A percentile compares a stretch with the other conserved stretches of the same genome.
phyloP scores from a whole-genome alignment of 2,113 vertebrate species.

The Alligator mississippiensis region DNA sequence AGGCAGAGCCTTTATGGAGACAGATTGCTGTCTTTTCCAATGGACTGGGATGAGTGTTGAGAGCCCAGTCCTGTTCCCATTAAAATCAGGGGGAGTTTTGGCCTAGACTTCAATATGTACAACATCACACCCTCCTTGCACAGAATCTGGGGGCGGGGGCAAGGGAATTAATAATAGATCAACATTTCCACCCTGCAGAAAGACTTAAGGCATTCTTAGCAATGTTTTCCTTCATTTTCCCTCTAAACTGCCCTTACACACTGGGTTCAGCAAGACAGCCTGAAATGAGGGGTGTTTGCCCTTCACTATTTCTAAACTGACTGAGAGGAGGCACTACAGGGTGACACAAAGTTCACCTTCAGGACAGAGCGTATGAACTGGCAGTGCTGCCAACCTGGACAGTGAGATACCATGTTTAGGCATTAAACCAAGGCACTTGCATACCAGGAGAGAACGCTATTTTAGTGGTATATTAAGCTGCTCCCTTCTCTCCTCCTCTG shows the following conservation, averaged over 20 bases:
- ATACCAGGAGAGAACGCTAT: conserved; percentile 71
- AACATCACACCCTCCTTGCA: background rate
- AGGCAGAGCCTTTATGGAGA: background rate
- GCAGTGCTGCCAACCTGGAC: conserved; percentile 64
- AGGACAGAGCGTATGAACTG: conserved; percentile 43
- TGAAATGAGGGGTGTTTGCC: background rate
- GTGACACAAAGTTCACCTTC: conserved; percentile 67
- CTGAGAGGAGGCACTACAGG: background rate
- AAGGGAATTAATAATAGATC: background rate
- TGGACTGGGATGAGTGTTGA: background rate
- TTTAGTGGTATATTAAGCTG: conserved; percentile 57
- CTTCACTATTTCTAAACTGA: conserved; percentile 11
- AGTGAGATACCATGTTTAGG: conserved; percentile 73
- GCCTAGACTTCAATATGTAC: background rate
- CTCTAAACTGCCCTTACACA: background rate
- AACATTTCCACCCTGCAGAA: background rate
- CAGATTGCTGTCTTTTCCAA: background rate
- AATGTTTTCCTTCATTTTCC: background rate
- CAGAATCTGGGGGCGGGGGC: background rate
- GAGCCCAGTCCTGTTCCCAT: background rate
- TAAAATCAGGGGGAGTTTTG: background rate
- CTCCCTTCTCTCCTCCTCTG: conserved; percentile 49
- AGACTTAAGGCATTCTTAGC: accelerated
- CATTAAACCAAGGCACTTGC: conserved; percentile 57
- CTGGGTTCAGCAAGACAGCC: background rate